A percentile compares a stretch with the other conserved stretches of the same genome.
These are phyloP conservation scores for Mesorhabditis belari DNA, from an alignment of 2,888 invertebrate species.

Conservation along the genomic window DNA sequence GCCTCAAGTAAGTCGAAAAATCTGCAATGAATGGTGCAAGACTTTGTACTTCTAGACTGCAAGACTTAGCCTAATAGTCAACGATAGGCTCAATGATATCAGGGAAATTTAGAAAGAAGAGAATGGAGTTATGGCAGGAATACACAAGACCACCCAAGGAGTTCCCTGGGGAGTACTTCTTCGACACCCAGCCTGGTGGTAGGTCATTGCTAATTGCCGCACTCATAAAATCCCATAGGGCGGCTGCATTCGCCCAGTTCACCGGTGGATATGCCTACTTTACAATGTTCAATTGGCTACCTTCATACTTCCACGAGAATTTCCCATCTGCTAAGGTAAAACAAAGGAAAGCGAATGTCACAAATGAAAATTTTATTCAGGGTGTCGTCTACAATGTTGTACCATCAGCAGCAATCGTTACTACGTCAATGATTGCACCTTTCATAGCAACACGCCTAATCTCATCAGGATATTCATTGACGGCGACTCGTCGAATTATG, in stretches of 20 bases:
- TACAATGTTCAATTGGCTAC: slow-evolving; percentile 69
- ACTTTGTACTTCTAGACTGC: no score
- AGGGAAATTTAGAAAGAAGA: neutral
- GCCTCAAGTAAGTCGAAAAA: no score
- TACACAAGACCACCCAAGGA: neutral
- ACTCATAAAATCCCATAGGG: slow-evolving; percentile 58
- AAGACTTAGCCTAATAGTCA: no score
- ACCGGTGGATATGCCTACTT: slow-evolving; percentile 70
- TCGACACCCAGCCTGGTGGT: neutral
- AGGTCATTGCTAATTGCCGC: no score
- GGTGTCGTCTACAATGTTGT: slow-evolving; percentile 70
- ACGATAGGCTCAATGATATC: neutral
- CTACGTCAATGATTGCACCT: slow-evolving; percentile 65
- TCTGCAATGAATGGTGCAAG: no score
- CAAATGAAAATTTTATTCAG: slow-evolving; percentile 41
- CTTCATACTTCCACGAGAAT: slow-evolving; percentile 69
- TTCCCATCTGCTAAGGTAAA: slow-evolving; percentile 63
- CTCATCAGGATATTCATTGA: slow-evolving; percentile 57
- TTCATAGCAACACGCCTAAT: slow-evolving; percentile 63
- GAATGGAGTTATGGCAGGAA: neutral
- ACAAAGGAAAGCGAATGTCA: neutral
- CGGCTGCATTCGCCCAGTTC: slow-evolving; percentile 68
- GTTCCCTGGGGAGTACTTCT: neutral
- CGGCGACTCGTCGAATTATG: slow-evolving; percentile 57
- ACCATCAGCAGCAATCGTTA: slow-evolving; percentile 66